A percentile compares a stretch with the other conserved stretches of the same genome.
These are phyloP conservation scores for Orthosia gothica DNA, from an alignment of 2,888 invertebrate species.

Conservation along the genomic window DNA sequence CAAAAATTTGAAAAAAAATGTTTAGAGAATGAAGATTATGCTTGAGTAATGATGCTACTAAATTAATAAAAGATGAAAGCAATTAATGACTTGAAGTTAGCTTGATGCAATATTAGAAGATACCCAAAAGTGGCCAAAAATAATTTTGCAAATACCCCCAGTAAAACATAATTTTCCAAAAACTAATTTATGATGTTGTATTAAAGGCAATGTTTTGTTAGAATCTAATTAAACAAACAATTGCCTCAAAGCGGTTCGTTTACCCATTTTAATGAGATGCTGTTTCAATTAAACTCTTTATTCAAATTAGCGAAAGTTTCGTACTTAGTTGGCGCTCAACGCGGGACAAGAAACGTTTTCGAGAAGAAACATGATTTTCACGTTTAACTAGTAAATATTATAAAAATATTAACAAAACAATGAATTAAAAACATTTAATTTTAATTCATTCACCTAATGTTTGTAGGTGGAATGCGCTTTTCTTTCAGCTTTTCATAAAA, in stretches of 20 bases:
- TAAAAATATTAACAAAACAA: not conserved
- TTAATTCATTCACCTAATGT: too few relatives aligned
- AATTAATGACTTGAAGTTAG: not conserved
- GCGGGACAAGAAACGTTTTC: constrained; percentile 26
- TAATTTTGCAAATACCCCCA: not conserved
- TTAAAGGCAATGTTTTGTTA: constrained; percentile 20
- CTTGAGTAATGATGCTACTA: not conserved
- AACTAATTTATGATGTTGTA: constrained; percentile 3
- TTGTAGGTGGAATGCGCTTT: not conserved
- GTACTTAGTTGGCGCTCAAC: constrained; percentile 49
- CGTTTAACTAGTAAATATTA: not conserved
- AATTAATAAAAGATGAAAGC: not conserved
- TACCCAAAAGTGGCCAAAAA: not conserved
- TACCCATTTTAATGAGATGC: constrained; percentile 42
- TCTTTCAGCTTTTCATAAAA: not conserved
- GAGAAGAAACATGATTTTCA: not conserved
- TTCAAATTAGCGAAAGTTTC: constrained; percentile 39
- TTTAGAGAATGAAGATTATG: not conserved
- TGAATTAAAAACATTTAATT: too few relatives aligned
- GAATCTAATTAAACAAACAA: constrained; percentile 46
- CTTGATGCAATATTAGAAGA: not conserved
- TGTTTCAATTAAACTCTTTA: constrained; percentile 45
- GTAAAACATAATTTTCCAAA: not conserved
- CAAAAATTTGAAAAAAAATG: not conserved
- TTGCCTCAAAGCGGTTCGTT: constrained; percentile 15